phyloP scores from a whole-genome alignment of 2,888 invertebrate species.

The Rhaphigaster nebulosa region DNA sequence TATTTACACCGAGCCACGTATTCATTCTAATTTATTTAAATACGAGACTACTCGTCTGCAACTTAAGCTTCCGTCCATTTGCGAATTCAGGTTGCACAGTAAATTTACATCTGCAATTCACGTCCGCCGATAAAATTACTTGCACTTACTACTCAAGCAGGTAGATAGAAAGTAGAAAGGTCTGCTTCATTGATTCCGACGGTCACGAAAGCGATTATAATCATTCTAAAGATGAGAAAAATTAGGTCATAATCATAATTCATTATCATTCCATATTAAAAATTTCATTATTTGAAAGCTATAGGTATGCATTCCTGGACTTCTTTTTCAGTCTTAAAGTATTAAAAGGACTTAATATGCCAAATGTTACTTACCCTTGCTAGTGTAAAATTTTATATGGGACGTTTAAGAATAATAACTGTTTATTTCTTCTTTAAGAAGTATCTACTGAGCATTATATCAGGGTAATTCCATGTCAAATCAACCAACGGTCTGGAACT shows the following conservation, averaged over 20 bases:
- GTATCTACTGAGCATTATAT: too few species aligned
- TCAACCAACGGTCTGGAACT: too few species aligned
- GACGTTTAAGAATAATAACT: too few species aligned
- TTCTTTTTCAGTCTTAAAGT: too few species aligned
- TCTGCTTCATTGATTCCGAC: neutral
- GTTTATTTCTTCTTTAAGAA: too few species aligned
- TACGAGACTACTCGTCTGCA: neutral
- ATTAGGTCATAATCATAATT: neutral
- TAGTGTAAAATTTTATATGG: too few species aligned
- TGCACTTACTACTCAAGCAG: neutral
- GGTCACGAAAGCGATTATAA: neutral
- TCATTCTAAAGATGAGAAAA: neutral
- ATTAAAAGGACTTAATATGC: too few species aligned
- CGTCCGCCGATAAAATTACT: neutral
- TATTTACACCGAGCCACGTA: neutral
- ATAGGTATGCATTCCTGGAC: too few species aligned
- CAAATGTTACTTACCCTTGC: too few species aligned
- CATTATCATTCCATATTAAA: neutral
- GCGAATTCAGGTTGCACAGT: neutral
- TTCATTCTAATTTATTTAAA: neutral
- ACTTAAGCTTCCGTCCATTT: neutral
- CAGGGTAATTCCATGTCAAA: too few species aligned
- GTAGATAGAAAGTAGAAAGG: slow-evolving; percentile 6
- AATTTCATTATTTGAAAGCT: neutral
- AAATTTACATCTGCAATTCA: neutral